Percentiles rank a stretch among this genome's conserved stretches.
Evolutionary conservation across 2,113 vertebrate genomes (phyloP).

Genomic region (Bathybates hornii): DNA sequence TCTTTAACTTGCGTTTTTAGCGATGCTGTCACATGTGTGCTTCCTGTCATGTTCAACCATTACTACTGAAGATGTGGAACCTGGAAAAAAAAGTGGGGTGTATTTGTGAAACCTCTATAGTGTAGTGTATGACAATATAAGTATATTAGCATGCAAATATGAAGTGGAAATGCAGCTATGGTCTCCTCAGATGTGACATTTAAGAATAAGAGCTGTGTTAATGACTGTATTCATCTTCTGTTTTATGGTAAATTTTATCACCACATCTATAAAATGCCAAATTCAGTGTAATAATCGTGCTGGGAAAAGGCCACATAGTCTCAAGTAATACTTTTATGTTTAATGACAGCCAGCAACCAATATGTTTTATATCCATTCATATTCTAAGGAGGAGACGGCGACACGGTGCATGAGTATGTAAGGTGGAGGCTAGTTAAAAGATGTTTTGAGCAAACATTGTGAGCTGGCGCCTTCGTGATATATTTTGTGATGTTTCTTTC

Average conservation of each 20-base stretch:
- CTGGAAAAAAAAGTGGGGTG: not conserved
- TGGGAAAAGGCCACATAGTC: not conserved
- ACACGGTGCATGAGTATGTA: not conserved
- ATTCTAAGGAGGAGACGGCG: not conserved
- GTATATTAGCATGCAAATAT: not conserved
- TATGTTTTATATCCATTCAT: not conserved
- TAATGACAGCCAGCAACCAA: not conserved
- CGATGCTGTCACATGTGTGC: not conserved
- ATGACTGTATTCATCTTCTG: not conserved
- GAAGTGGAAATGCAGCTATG: not conserved
- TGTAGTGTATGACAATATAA: not conserved
- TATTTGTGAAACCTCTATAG: not conserved
- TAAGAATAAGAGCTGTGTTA: conserved; percentile 1
- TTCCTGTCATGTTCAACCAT: not conserved
- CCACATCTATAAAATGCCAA: conserved; percentile 4
- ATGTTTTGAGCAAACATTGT: not conserved
- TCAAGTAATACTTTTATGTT: not conserved
- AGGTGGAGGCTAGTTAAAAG: not conserved
- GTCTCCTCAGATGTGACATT: conserved; percentile 20
- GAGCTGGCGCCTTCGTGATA: not conserved
- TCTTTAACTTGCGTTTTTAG: not conserved
- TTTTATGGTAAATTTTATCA: not conserved
- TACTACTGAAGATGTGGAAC: not conserved
- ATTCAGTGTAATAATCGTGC: not conserved
- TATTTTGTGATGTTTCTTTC: not conserved